Evolutionary conservation across 2,113 vertebrate species (phyloP), one percentile per base, ranked within the genome.

Genomic region (Callopanchax toddi): DNA sequence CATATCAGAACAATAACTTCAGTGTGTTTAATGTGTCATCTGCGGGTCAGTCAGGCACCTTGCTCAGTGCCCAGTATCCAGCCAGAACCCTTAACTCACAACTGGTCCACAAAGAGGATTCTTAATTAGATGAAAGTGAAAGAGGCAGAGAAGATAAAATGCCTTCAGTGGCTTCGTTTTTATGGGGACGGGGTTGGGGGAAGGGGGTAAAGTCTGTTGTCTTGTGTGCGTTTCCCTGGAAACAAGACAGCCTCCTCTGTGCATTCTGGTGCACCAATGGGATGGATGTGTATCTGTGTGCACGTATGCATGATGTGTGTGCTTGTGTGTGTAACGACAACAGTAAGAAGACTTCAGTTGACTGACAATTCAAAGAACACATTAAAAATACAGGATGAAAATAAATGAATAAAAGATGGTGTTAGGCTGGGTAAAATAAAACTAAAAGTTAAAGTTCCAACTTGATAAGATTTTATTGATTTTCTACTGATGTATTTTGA

Each of bases 171-270:
- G 60, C 67, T 51, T 70, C 43, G 57, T 70, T 67, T 74, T 65
- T 64, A 67, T 60, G 45, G 9, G 40, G 55, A 46, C 52, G 59
- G 52, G 8, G 40, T 67, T 49, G 29, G 29, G 29, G 29, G 29
- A 32, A 25, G 15, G 34, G 16, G 67, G 44, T 78, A 45, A 77
- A 76, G 71, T 76, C 78, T 61, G 83, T 87, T 90, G 83, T 86
- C 81, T 80, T 81, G 45, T 68, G 64, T 34, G 54, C 81, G 83
- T 89, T 91, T 80, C 83, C 85, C 67, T 89, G 85, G 88, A 82
- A 92, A 90, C 86, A 83, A 84, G 84, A 77, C 84, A 64, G 64
- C 46, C 60, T 83, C 39, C 56, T 79, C 80, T 44, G 87, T 89
- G 84, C 84, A 81, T 80, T 76, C 67, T 77, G 74, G 74, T 59